phyloP scores from a whole-genome alignment of 2,888 invertebrate species.

The Gymnosoma rotundatum region DNA sequence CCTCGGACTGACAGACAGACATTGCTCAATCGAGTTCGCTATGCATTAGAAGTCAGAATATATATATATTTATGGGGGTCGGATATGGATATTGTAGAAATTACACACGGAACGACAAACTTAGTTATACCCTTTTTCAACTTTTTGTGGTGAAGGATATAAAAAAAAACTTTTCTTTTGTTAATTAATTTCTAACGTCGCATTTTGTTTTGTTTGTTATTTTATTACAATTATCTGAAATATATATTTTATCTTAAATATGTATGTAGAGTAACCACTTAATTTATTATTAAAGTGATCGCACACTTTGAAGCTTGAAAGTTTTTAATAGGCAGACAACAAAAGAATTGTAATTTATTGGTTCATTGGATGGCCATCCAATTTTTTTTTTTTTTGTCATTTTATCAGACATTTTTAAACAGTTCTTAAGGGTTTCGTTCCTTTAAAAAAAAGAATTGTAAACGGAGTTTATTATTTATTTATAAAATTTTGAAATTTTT shows the following conservation, averaged over 20 bases:
- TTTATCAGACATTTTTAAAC: constrained; percentile 21
- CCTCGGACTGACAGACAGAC: no score
- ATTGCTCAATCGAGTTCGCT: no score
- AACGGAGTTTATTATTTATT: neutral
- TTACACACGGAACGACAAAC: no score
- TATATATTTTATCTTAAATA: constrained; percentile 76
- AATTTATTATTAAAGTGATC: constrained; percentile 74
- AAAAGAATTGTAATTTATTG: neutral
- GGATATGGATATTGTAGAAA: no score
- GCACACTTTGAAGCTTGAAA: constrained; percentile 26
- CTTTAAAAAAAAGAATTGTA: no score
- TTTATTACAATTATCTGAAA: constrained; percentile 20
- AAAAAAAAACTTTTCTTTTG: neutral
- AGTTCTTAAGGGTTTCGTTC: neutral
- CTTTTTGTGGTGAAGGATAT: no score
- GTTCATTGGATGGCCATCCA: neutral
- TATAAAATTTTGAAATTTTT: constrained; percentile 11
- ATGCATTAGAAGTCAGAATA: no score
- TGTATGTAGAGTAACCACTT: constrained; percentile 76
- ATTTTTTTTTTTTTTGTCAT: constrained; percentile 11
- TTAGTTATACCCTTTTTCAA: no score
- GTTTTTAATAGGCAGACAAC: constrained; percentile 4
- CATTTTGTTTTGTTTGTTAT: constrained; percentile 5
- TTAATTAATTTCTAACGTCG: constrained; percentile 25
- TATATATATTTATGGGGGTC: no score